phyloP scores from a whole-genome alignment of 2,113 vertebrate genomes.

The Lagenorhynchus albirostris region DNA sequence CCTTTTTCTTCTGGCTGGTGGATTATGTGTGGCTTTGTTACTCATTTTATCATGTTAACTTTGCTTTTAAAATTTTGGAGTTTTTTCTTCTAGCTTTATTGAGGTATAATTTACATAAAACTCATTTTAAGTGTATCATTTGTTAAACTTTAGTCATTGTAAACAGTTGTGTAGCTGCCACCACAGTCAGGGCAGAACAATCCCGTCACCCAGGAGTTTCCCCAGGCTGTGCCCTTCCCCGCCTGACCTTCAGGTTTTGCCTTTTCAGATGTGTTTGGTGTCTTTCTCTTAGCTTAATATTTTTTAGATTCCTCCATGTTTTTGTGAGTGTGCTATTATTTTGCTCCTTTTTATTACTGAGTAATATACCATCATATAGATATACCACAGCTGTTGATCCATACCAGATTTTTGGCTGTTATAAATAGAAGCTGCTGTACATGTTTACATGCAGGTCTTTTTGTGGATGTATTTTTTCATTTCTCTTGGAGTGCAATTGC shows the following conservation, averaged over 20 bases:
- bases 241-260: neutral
- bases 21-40: neutral
- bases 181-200: too few species aligned
- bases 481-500: neutral
- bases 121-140: neutral
- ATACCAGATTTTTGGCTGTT: fast-evolving
- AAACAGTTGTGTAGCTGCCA: fast-evolving
- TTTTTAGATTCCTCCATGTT: fast-evolving
- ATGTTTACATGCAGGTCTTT: neutral
- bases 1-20: neutral
- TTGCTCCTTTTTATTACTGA: neutral
- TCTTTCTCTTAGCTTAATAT: neutral
- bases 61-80: neutral
- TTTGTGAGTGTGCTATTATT: neutral
- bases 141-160: too few species aligned
- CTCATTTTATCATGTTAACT: neutral
- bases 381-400: fast-evolving
- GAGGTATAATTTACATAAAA: neutral
- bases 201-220: fast-evolving
- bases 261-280: neutral
- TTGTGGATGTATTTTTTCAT: neutral
- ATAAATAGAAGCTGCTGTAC: fast-evolving
- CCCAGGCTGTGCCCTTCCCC: fast-evolving
- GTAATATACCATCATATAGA: fast-evolving
- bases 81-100: neutral